Base-by-base conservation (phyloP, 2,888 invertebrate species). In the Agonopterix subpropinquella region DNA sequence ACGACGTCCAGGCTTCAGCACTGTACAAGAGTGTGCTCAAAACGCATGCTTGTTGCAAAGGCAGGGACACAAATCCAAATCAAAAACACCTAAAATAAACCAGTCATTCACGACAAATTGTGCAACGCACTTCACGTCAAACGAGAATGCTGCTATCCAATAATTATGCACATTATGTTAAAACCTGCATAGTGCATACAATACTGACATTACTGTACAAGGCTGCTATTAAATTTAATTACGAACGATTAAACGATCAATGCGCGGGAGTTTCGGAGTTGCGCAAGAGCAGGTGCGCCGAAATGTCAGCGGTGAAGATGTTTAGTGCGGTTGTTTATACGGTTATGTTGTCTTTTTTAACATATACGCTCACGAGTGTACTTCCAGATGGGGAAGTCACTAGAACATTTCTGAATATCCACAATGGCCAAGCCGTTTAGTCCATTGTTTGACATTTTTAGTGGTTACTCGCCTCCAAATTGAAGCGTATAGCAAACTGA, bases 211-310 rank as follows among this genome's bases (percentile, higher is more conserved):
- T 55, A 55, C 50, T 61, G 54, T 61, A 62, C 53, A 55, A 59
- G 46, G 55, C 56, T 46, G 62, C 64, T 54, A 68, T 71, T 67
- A 70, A 62, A 66, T 64, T 71, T 72, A 72, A 70, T 70, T 70
- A 70, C 55, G 54, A 49, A 46, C 53, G 55, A 62, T 62, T 58
- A 58, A 50, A 44, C 50, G 59, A 59, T 59, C 58, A 50, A 56
- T 58, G 63, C 60, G 63, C 59, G 61, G 62, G 66, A 64, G 63
- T 54, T 57, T 54, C 50, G 55, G 58, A 59, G 48, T 60, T 64
- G 67, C 64, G 64, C 64, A 56, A 57, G 56, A 58, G 64, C 65
- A 64, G 58, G 58, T 64, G 62, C 57, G 53, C 58, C 58, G 57
- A 61, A 64, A 65, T 63, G 65, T 64, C 64, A 66, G 52, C 36